These are phyloP conservation scores for Petrocephalus schoutedeni DNA, from an alignment of 2,797 vertebrate genomes.

Conservation along the genomic window DNA sequence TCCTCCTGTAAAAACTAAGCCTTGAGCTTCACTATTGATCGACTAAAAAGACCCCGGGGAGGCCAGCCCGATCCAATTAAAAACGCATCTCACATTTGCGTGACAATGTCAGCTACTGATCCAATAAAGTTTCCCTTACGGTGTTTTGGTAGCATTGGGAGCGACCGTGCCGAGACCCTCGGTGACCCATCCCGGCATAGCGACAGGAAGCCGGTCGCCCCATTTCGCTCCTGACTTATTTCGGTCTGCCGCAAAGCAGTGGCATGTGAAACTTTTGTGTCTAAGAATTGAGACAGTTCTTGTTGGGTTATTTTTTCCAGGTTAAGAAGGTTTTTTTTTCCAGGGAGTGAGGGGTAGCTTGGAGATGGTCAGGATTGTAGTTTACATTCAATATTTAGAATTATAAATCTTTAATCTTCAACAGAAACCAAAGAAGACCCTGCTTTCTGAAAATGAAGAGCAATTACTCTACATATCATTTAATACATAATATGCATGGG, in stretches of 20 bases:
- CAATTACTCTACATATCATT: not conserved
- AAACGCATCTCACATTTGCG: slow-evolving; percentile 35
- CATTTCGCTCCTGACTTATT: not conserved
- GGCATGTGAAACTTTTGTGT: not conserved
- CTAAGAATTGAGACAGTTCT: not conserved
- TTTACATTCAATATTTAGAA: not conserved
- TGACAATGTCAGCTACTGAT: slow-evolving; percentile 29
- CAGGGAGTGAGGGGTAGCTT: not conserved
- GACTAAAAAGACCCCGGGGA: slow-evolving; percentile 35
- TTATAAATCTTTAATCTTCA: not conserved
- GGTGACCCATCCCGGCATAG: not conserved
- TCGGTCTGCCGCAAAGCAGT: not conserved
- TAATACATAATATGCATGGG: not conserved
- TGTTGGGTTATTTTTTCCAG: not conserved
- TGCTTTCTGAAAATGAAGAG: not conserved
- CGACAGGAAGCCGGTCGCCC: not conserved
- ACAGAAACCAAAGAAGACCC: not conserved
- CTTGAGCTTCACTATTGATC: slow-evolving; percentile 39
- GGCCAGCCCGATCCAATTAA: slow-evolving; percentile 53
- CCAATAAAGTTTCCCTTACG: slow-evolving; percentile 41
- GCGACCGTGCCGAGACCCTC: not conserved
- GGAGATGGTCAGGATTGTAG: not conserved
- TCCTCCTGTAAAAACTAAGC: slow-evolving; percentile 28
- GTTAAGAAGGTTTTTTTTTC: not conserved
- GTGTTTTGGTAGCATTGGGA: slow-evolving; percentile 36